phyloP scores from a whole-genome alignment of 2,888 invertebrate genomes.

The Agriopis aurantiaria region DNA sequence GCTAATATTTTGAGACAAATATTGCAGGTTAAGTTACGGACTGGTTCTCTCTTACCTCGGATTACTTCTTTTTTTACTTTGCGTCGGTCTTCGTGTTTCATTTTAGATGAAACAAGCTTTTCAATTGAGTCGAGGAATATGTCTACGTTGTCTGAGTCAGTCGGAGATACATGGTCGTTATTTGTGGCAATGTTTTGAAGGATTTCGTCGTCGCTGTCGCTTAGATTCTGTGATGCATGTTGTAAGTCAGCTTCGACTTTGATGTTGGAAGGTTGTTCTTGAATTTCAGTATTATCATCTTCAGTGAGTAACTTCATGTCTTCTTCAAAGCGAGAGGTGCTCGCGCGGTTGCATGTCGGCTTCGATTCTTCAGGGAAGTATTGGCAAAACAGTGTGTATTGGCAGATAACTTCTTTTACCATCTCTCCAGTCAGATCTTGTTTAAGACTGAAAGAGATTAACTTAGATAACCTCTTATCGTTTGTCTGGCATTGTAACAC shows the following conservation, averaged over 20 bases:
- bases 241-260: slow-evolving; percentile 19
- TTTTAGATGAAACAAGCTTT: slow-evolving; percentile 30
- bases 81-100: slow-evolving; percentile 15
- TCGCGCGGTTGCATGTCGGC: slow-evolving; percentile 5
- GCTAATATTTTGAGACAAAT: slow-evolving; percentile 68
- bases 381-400: slow-evolving; percentile 59
- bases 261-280: background rate
- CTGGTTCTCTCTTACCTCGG: slow-evolving; percentile 18
- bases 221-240: background rate
- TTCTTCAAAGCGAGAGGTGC: slow-evolving; percentile 24
- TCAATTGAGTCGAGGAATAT: slow-evolving; percentile 39
- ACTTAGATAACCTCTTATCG: slow-evolving; percentile 55
- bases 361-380: slow-evolving; percentile 52
- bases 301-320: slow-evolving; percentile 25
- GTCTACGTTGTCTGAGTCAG: slow-evolving; percentile 30
- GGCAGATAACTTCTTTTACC: slow-evolving; percentile 54
- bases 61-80: slow-evolving; percentile 26
- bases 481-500: slow-evolving; percentile 71
- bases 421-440: slow-evolving; percentile 38
- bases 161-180: slow-evolving; percentile 14
- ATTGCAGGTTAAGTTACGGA: slow-evolving; percentile 58
- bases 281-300: slow-evolving; percentile 17
- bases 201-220: slow-evolving; percentile 29
- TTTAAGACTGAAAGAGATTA: slow-evolving; percentile 38
- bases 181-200: slow-evolving; percentile 13